phyloP scores from a whole-genome alignment of 1,140 invertebrate genomes.

The Riptortus pedestris region DNA sequence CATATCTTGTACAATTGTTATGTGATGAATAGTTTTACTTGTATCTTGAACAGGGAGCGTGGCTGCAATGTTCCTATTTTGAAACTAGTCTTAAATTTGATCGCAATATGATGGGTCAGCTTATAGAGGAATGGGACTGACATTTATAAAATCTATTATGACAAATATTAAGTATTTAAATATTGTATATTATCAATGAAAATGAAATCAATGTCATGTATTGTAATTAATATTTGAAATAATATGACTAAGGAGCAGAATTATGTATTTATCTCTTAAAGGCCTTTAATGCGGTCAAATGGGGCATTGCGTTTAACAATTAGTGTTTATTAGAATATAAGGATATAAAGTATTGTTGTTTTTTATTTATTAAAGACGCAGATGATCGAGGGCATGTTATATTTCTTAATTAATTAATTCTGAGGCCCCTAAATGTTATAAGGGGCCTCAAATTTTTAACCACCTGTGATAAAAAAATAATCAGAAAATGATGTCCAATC shows the following conservation, averaged over 20 bases:
- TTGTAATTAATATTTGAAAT: neutral
- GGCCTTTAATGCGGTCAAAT: conserved; percentile 9
- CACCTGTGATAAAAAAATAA: conserved; percentile 20
- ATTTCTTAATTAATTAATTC: neutral
- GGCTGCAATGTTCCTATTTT: conserved; percentile 35
- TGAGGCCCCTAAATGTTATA: neutral
- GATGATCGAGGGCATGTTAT: conserved; percentile 3
- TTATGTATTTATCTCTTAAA: conserved; percentile 15
- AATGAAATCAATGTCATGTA: conserved; percentile 18
- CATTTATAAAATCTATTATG: conserved; percentile 8
- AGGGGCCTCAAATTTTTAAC: neutral
- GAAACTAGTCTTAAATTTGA: conserved; percentile 34
- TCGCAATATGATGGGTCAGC: conserved; percentile 5
- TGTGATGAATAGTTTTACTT: conserved; percentile 14
- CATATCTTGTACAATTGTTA: conserved; percentile 17
- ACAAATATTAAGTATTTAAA: conserved; percentile 12
- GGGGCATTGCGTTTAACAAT: conserved; percentile 24
- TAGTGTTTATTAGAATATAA: neutral
- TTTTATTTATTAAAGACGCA: conserved; percentile 17
- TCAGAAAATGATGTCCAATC: neutral
- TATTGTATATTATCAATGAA: conserved; percentile 20
- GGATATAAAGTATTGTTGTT: conserved; percentile 23
- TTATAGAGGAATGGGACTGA: conserved; percentile 15
- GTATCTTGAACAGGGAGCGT: conserved; percentile 9
- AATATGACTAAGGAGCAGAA: conserved; percentile 3